phyloP scores from a whole-genome alignment of 2,888 invertebrate species.

The Litoditis marina region DNA sequence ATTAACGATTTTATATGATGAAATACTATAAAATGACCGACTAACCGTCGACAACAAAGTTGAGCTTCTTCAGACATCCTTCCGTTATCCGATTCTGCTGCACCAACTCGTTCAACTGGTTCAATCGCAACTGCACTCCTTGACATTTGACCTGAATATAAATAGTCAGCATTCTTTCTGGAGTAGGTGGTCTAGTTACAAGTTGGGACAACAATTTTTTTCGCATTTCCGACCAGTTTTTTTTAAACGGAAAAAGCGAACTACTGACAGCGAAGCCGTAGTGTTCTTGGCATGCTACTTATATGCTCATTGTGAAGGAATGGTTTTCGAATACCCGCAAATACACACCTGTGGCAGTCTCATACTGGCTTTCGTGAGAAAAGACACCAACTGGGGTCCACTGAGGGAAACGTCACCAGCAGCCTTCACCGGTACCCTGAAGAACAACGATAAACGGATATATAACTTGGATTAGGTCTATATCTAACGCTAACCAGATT shows the following conservation, averaged over 20 bases:
- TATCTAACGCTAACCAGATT: no score
- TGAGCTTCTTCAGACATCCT: slow-evolving; percentile 44
- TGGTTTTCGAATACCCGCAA: no score
- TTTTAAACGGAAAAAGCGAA: no score
- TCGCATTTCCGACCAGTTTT: no score
- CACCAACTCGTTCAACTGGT: slow-evolving; percentile 32
- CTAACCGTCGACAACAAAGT: slow-evolving; percentile 55
- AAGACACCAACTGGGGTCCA: slow-evolving; percentile 42
- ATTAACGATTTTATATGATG: neutral
- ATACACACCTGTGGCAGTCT: slow-evolving; percentile 31
- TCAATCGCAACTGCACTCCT: slow-evolving; percentile 48
- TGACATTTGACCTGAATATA: slow-evolving; percentile 41
- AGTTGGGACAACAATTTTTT: no score
- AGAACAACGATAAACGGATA: neutral
- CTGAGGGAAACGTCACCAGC: slow-evolving; percentile 50
- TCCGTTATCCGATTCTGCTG: slow-evolving; percentile 32
- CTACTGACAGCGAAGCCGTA: no score
- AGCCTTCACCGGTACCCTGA: slow-evolving; percentile 41
- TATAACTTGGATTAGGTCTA: no score
- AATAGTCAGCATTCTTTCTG: no score
- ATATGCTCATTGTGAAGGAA: no score
- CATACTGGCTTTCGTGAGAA: slow-evolving; percentile 45
- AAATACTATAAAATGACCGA: neutral
- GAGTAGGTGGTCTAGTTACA: no score
- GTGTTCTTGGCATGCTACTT: no score